Evolutionary conservation across 1,140 invertebrate species (phyloP).

Genomic region (Acromyrmex heyeri): DNA sequence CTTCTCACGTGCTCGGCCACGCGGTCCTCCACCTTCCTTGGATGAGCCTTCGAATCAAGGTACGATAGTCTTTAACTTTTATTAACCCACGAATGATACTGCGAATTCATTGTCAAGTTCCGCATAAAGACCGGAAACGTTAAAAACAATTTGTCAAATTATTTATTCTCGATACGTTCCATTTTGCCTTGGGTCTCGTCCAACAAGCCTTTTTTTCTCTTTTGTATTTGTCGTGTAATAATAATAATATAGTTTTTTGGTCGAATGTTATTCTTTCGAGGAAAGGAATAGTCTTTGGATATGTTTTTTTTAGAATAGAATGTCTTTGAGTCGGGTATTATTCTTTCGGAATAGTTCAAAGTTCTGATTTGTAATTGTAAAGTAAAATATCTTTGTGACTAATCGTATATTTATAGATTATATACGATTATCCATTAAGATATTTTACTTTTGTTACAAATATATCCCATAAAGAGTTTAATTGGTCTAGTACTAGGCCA

Average conservation of each 20-base stretch:
- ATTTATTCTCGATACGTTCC: not conserved
- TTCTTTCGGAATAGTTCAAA: not conserved
- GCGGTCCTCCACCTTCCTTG: constrained; percentile 74
- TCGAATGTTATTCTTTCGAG: too few species aligned
- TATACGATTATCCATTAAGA: not conserved
- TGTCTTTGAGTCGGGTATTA: not conserved
- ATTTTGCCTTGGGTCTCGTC: not conserved
- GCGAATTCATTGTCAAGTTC: constrained; percentile 6
- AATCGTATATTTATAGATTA: too few species aligned
- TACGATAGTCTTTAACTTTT: constrained; percentile 38
- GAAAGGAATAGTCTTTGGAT: too few species aligned
- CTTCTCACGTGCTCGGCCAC: constrained; percentile 84
- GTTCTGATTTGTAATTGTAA: not conserved
- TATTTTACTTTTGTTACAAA: not conserved
- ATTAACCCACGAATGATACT: constrained; percentile 28
- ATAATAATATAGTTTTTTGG: not conserved
- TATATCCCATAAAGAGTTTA: too few species aligned
- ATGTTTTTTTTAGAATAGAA: too few species aligned
- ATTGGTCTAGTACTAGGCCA: too few species aligned
- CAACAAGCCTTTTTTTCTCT: not conserved
- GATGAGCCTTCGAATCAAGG: constrained; percentile 42
- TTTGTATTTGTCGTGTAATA: not conserved
- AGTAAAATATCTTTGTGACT: too few species aligned
- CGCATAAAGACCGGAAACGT: not conserved
- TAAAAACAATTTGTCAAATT: not conserved